Base-by-base conservation (phyloP, 2,888 invertebrate genomes). In the Ligdia adustata region DNA sequence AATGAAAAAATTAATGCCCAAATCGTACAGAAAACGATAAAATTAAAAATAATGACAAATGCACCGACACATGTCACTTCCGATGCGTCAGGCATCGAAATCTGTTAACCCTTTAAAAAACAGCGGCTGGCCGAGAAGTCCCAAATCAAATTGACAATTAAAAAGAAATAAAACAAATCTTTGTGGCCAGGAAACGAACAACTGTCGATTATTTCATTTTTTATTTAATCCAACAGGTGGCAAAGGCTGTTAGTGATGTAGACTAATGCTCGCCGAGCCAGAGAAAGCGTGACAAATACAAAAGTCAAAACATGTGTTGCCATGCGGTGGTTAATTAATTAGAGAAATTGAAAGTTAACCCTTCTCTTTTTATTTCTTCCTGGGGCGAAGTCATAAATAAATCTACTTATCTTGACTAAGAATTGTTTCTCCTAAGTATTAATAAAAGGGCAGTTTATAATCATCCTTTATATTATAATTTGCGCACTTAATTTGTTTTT, bases 111-210 rank as follows among this genome's bases (percentile, higher is more conserved):
- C 76, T 70, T 72, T 63, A 72, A 76, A 76, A 78, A 56, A 40
- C 28, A 7, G 37, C 37, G 55, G 32, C 38, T 43, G 37, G 69
- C 66, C 59, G 66, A 67, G 64, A 45, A 44, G 51, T 70, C 64
- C 71, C 66, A 72, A 73, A 71, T 69, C 60, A 57, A 55, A 60
- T 64, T 69, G 72, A 89, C 87, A 90, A 90, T 90, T 90, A 90
- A 89, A 90, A 89, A 87, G 84, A 85, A 86, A 90, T 90, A 89
- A 89, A 89, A 89, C 88, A 89, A 89, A 90, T 89, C 88, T 75
- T 72, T 69, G 71, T 68, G 77, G 79, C 75, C 79, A 84, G 84
- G 81, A 80, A 76, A 63, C 49, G 65, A 66, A 72, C 89, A 89
- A 87, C 87, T 86, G 89, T 80, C 85, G 82, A 77, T 75, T 57